Evolutionary conservation across 2,888 invertebrate genomes (phyloP), one percentile per base, ranked within the genome.

Genomic region (Caradrina kadenii): DNA sequence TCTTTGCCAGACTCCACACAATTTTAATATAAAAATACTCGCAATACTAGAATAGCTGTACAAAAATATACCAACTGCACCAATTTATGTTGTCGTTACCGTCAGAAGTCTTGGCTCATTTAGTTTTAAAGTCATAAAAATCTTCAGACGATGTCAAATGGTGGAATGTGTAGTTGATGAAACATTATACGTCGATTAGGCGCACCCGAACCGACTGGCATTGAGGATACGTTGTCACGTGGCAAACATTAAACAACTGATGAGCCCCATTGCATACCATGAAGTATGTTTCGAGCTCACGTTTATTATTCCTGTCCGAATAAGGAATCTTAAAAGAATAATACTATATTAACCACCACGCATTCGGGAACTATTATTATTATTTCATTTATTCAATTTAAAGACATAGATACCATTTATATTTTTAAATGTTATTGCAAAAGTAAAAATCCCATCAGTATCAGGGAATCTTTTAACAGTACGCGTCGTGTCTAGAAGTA

Each of bases 51-150:
- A 75, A 76, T 65, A 76, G 26, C 7, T 22, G 15, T 50, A 56
- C 58, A 54, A 71, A 63, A 54, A 62, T 71, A 76, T 45, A 21
- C 11, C 21, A 17, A 65, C 53, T 62, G 58, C 63, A 66, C 48
- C 45, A 48, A 62, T 78, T 58, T 78, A 73, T 64, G 50, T 48
- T 21, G 61, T 64, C 45, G 58, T 68, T 78, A 59, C 22, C 17
- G 65, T 63, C 70, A 64, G 54, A 66, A 75, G 76, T 48, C 65
- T 54, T 56, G 79, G 58, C 74, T 79, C 77, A 69, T 77, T 77
- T 74, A 69, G 48, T 69, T 69, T 48, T 31, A 10, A 15, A 56
- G n/a, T 61, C 79, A 74, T 79, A 79, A 69, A 77, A 67, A 77
- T 69, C 21, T 53, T 59, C 39, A 63, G 68, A 69, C 45, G 69